Percentiles rank a stretch among this genome's conserved stretches.
Evolutionary conservation across 2,797 vertebrate species (phyloP).

Genomic region (Phataginus tricuspis): DNA sequence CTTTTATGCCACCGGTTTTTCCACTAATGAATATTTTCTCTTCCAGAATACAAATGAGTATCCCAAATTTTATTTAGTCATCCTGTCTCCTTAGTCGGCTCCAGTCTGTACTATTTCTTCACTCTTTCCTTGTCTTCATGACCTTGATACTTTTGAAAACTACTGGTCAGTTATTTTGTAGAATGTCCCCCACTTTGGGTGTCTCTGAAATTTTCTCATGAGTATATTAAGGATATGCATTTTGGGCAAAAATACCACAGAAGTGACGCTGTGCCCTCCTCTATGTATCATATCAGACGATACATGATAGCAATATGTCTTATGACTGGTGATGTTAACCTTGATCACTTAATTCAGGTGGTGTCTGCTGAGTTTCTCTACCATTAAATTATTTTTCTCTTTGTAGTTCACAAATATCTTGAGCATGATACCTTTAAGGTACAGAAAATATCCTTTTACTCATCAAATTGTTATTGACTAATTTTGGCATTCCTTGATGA

Average conservation of each 20-base stretch:
- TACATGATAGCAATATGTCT: not conserved
- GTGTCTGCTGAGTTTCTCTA: slow-evolving; percentile 11
- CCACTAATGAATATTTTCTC: not conserved
- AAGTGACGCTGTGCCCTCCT: not conserved
- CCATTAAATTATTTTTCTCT: slow-evolving; percentile 39
- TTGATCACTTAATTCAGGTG: not conserved
- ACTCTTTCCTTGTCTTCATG: not conserved
- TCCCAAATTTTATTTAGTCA: slow-evolving; percentile 42
- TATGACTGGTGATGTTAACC: not conserved
- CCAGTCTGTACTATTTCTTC: not conserved
- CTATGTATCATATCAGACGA: not conserved
- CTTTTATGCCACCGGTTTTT: slow-evolving; percentile 37
- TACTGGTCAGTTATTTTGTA: slow-evolving; percentile 8
- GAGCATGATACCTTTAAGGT: not conserved
- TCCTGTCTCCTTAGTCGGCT: not conserved
- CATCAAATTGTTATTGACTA: not conserved
- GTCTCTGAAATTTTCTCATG: not conserved
- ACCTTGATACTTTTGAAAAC: slow-evolving; percentile 43
- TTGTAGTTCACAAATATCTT: slow-evolving; percentile 20
- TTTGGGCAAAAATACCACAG: not conserved
- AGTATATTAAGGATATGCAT: not conserved
- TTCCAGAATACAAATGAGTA: not conserved
- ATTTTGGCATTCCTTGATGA: not conserved
- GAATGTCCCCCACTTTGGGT: not conserved
- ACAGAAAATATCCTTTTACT: slow-evolving; percentile 2